Percentiles rank a stretch among this genome's conserved stretches.
Conservation (phyloP, 2,888 invertebrate genomes). For the Oxystoma pomonae region DNA sequence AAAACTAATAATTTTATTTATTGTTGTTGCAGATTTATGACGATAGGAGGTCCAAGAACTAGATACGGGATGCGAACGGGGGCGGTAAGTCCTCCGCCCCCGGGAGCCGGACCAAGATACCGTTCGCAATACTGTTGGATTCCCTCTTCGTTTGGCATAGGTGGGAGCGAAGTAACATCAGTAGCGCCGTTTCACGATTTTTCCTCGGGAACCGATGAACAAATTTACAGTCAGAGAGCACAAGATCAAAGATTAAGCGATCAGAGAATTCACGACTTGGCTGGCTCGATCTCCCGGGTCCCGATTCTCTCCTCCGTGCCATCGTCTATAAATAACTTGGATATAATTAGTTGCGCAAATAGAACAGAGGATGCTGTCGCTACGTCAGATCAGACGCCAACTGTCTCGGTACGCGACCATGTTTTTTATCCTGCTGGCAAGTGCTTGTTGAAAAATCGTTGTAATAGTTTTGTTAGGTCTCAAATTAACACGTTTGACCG, state of each 20-base stretch:
- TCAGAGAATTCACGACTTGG: conserved; percentile 34
- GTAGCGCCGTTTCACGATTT: conserved; percentile 13
- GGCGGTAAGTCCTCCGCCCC: conserved; percentile 50
- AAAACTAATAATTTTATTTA: too few species aligned
- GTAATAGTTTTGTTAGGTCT: conserved; percentile 42
- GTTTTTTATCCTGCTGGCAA: conserved; percentile 37
- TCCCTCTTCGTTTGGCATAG: conserved; percentile 50
- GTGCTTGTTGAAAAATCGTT: conserved; percentile 43
- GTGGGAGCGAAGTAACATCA: conserved; percentile 30
- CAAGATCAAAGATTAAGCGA: background rate
- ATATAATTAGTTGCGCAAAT: conserved; percentile 50
- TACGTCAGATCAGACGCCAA: conserved; percentile 42
- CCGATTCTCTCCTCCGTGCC: conserved; percentile 39
- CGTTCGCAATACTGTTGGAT: conserved; percentile 48
- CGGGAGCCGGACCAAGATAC: conserved; percentile 51
- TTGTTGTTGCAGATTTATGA: conserved; percentile 32
- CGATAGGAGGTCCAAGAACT: conserved; percentile 61
- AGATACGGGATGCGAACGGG: conserved; percentile 67
- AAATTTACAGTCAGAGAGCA: too few species aligned
- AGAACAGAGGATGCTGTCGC: conserved; percentile 43
- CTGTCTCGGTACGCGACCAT: conserved; percentile 41
- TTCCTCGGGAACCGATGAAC: background rate
- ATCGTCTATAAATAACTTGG: conserved; percentile 46
- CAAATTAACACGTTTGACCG: conserved; percentile 37
- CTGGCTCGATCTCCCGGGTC: conserved; percentile 46